phyloP scores from a whole-genome alignment of 37 sponge, comb jelly and placozoan genomes.

The Hexactinellida sp. region DNA sequence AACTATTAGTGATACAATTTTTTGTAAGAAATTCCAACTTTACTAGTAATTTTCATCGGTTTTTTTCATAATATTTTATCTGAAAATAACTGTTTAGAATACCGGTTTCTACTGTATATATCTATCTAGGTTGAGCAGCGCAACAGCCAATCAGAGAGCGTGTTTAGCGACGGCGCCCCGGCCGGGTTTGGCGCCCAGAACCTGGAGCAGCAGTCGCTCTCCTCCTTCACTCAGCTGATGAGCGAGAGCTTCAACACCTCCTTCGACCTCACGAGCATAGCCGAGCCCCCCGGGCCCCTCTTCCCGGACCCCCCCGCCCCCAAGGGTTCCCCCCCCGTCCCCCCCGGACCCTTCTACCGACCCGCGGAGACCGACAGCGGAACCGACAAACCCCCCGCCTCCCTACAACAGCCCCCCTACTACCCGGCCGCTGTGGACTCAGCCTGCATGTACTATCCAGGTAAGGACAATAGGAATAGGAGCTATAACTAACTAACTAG shows the following conservation, averaged over 20 bases:
- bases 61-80: too few relatives aligned
- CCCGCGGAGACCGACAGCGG: not conserved
- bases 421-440: not conserved
- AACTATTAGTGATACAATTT: too few relatives aligned
- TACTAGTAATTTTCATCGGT: too few relatives aligned
- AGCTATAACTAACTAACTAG: too few relatives aligned
- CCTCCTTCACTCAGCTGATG: not conserved
- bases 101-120: too few relatives aligned
- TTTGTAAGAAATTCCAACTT: too few relatives aligned
- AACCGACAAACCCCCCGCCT: not conserved
- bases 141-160: conserved; percentile 13
- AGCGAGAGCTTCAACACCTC: not conserved
- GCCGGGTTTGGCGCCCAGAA: not conserved
- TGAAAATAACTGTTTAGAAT: too few relatives aligned
- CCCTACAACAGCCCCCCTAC: not conserved
- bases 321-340: not conserved
- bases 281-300: not conserved
- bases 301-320: not conserved
- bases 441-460: conserved; percentile 7
- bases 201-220: not conserved
- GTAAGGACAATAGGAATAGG: not conserved
- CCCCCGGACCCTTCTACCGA: not conserved
- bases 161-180: not conserved
- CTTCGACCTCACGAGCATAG: not conserved
- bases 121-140: not conserved